Evolutionary conservation across 2,797 vertebrate genomes (phyloP).

Genomic region (Petrocephalus sullivani): DNA sequence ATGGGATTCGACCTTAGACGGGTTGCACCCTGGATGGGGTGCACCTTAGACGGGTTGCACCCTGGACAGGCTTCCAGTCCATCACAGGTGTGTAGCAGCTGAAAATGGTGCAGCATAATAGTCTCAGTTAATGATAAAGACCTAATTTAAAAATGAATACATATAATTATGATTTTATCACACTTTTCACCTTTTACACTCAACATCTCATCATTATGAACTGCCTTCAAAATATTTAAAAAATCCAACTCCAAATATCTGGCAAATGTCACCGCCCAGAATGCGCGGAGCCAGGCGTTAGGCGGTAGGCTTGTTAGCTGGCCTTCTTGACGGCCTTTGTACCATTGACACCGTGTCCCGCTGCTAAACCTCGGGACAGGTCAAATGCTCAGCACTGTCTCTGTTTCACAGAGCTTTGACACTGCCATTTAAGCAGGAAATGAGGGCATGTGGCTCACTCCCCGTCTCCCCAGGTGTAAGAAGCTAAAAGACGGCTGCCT

Average conservation of each 20-base stretch:
- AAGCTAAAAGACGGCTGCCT: conserved; percentile 37
- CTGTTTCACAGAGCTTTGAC: neutral
- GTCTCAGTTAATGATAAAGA: neutral
- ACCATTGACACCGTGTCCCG: neutral
- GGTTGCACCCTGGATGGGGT: neutral
- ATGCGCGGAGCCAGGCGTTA: neutral
- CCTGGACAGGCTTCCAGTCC: neutral
- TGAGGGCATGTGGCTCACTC: neutral
- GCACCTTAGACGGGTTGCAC: neutral
- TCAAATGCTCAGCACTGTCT: neutral
- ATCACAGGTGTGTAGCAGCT: neutral
- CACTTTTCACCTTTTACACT: neutral
- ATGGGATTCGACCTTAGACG: neutral
- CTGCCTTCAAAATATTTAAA: neutral
- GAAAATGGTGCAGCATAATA: neutral
- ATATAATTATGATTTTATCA: neutral
- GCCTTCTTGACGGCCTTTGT: neutral
- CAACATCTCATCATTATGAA: neutral
- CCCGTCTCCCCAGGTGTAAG: neutral
- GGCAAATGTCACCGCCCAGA: neutral
- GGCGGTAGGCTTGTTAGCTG: neutral
- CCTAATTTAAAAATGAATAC: neutral
- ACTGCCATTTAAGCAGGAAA: conserved; percentile 18
- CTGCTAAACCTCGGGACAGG: neutral
- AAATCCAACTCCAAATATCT: neutral